Percentiles rank a stretch among this genome's conserved stretches.
Evolutionary conservation across 2,797 vertebrate species (phyloP).

Genomic region (Chiloscyllium punctatum): DNA sequence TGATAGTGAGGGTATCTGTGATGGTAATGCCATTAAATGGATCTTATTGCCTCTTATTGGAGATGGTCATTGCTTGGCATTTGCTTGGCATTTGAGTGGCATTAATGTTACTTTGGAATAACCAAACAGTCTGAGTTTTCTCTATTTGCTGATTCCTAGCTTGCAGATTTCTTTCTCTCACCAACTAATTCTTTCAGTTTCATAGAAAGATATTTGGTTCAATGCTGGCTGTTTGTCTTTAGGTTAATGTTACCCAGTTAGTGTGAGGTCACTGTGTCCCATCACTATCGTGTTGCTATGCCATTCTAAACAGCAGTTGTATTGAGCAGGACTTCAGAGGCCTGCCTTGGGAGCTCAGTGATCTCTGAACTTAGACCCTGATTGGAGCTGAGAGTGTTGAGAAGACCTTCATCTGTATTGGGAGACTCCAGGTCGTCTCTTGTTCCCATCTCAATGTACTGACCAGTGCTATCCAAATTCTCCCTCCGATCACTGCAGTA

Average conservation of each 20-base stretch:
- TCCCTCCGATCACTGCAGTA: not conserved
- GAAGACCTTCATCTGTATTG: constrained; percentile 17
- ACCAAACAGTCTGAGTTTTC: not conserved
- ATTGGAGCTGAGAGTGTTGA: not conserved
- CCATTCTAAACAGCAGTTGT: not conserved
- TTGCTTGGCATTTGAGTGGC: too few relatives aligned
- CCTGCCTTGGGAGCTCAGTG: not conserved
- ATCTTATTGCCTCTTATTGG: too few relatives aligned
- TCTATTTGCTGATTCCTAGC: not conserved
- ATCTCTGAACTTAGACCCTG: not conserved
- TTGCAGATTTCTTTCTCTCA: not conserved
- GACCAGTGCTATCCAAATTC: not conserved
- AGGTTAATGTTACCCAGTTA: not conserved
- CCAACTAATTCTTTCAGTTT: not conserved
- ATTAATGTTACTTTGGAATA: not conserved
- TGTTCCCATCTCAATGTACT: not conserved
- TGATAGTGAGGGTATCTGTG: too few relatives aligned
- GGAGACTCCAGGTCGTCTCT: constrained; percentile 28
- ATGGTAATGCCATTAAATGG: too few relatives aligned
- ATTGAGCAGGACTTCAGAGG: not conserved
- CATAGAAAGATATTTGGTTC: not conserved
- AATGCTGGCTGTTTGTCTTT: not conserved
- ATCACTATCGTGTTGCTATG: not conserved
- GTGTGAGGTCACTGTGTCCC: not conserved
- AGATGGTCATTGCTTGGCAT: too few relatives aligned